These are phyloP conservation scores for Napeogenes sylphis DNA, from an alignment of 2,888 invertebrate genomes.

Conservation along the genomic window DNA sequence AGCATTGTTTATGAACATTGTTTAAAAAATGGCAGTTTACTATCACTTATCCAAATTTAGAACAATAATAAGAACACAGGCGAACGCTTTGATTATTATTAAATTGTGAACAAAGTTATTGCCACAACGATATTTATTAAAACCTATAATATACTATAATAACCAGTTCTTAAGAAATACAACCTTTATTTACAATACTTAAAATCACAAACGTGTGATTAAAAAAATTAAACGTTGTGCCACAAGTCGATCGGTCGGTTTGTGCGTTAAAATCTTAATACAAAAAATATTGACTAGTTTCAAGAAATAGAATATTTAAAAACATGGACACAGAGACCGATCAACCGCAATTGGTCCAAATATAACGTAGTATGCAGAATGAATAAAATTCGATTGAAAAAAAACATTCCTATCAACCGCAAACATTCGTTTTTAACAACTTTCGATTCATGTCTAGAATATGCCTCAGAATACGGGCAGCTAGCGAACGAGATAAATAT, in stretches of 20 bases:
- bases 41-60: slow-evolving; percentile 69
- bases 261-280: slow-evolving; percentile 45
- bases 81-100: slow-evolving; percentile 38
- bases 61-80: slow-evolving; percentile 54
- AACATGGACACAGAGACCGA: slow-evolving; percentile 46
- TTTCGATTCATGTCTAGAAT: background rate
- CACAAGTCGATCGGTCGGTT: slow-evolving; percentile 50
- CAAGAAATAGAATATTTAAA: slow-evolving; percentile 17
- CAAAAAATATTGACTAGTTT: background rate
- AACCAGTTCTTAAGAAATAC: slow-evolving; percentile 23
- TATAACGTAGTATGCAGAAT: slow-evolving; percentile 35
- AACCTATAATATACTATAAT: slow-evolving; percentile 35
- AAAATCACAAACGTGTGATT: slow-evolving; percentile 42
- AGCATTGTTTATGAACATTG: slow-evolving; percentile 48
- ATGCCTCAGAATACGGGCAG: too few relatives aligned
- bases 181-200: slow-evolving; percentile 30
- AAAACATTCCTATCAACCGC: slow-evolving; percentile 7
- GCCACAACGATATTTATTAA: slow-evolving; percentile 45
- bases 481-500: slow-evolving; percentile 9
- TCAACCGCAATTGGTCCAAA: slow-evolving; percentile 72
- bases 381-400: slow-evolving; percentile 15
- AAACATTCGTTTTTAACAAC: slow-evolving; percentile 8
- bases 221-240: slow-evolving; percentile 47
- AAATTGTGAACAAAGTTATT: slow-evolving; percentile 54
- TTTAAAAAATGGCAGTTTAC: slow-evolving; percentile 69